These are phyloP conservation scores for Amorpha juglandis DNA, from an alignment of 2,888 invertebrate species.

Conservation along the genomic window DNA sequence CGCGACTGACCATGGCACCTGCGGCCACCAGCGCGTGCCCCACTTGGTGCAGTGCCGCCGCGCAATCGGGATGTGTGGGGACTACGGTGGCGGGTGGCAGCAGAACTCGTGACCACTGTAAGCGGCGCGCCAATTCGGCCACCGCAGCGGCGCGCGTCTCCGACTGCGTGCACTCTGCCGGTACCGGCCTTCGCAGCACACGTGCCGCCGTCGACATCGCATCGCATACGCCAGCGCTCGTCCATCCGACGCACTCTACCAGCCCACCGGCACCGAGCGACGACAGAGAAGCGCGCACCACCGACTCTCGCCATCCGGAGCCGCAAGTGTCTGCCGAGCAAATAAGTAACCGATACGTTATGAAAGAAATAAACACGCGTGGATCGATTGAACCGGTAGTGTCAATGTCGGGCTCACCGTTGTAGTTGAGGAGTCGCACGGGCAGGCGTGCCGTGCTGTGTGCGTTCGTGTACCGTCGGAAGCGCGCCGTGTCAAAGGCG, in stretches of 20 bases:
- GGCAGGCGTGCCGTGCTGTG: slow-evolving; percentile 20
- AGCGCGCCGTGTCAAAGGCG: slow-evolving; percentile 39
- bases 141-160: slow-evolving; percentile 51
- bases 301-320: slow-evolving; percentile 47
- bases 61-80: slow-evolving; percentile 42
- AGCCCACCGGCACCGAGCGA: slow-evolving; percentile 49
- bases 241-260: slow-evolving; percentile 50
- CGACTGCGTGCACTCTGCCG: slow-evolving; percentile 41
- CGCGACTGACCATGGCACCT: slow-evolving; percentile 47
- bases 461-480: slow-evolving; percentile 32
- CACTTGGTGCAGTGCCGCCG: slow-evolving; percentile 44
- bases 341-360: neutral
- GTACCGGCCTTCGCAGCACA: slow-evolving; percentile 42
- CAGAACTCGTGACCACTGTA: slow-evolving; percentile 57
- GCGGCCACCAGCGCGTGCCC: slow-evolving; percentile 47
- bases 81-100: slow-evolving; percentile 40
- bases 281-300: slow-evolving; percentile 51
- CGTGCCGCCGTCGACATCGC: slow-evolving; percentile 50
- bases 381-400: neutral
- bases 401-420: neutral
- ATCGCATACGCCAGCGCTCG: slow-evolving; percentile 49
- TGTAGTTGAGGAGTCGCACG: neutral
- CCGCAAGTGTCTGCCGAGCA: slow-evolving; percentile 63
- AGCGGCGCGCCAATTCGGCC: slow-evolving; percentile 46
- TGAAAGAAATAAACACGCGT: too few relatives aligned